Evolutionary conservation across 2,113 vertebrate genomes (phyloP).

Genomic region (Ciconia maguari): DNA sequence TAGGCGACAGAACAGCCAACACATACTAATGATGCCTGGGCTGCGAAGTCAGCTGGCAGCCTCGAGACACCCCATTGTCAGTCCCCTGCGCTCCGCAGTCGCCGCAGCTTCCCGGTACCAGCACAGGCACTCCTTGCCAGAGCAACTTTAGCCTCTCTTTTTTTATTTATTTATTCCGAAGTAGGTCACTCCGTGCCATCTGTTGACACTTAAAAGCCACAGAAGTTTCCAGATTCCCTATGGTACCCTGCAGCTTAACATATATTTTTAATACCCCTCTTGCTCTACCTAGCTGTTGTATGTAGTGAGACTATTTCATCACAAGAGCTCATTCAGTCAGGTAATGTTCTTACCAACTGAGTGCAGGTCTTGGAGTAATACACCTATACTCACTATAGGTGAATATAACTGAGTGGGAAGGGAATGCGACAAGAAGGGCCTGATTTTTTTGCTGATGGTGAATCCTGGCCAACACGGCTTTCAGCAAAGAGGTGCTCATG

Average conservation of each 20-base stretch:
- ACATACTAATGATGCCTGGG: constrained; percentile 35
- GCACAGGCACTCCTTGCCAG: neutral
- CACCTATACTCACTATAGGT: too few species aligned
- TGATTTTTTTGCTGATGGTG: neutral
- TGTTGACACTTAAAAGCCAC: neutral
- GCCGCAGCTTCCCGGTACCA: neutral
- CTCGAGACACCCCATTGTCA: neutral
- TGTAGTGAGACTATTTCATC: neutral
- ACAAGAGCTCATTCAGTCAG: neutral
- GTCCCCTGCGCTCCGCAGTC: neutral
- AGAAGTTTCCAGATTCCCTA: neutral
- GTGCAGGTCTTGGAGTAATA: neutral
- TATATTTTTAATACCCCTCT: neutral
- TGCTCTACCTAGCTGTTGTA: neutral
- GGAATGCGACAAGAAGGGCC: neutral
- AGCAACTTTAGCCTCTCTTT: neutral
- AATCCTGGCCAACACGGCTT: neutral
- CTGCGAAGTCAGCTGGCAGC: neutral
- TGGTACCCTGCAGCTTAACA: neutral
- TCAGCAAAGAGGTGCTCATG: neutral
- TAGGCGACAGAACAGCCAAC: constrained; percentile 22
- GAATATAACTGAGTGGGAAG: neutral
- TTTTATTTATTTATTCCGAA: neutral
- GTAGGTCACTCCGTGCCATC: constrained; percentile 16
- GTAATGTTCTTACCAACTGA: neutral